Percentiles rank a stretch among this genome's conserved stretches.
phyloP scores from a whole-genome alignment of 2,888 invertebrate genomes.

The Dolichomitus sp. region DNA sequence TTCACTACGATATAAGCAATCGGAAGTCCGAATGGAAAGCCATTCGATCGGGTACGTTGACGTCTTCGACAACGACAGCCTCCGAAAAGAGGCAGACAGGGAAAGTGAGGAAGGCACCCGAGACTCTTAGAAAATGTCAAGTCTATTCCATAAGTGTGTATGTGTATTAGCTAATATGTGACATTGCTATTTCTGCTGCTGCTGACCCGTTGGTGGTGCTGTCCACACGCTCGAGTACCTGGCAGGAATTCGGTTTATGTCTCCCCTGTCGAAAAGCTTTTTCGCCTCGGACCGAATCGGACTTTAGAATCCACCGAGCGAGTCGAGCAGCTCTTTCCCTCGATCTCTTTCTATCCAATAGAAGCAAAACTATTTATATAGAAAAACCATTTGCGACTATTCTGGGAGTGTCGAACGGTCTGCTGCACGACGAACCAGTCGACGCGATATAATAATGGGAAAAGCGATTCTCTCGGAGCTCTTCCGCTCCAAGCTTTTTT shows the following conservation, averaged over 20 bases:
- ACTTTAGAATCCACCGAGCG: conserved; percentile 30
- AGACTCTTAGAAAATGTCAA: conserved; percentile 57
- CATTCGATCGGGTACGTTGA: conserved; percentile 49
- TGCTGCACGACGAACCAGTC: conserved; percentile 18
- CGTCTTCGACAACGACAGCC: conserved; percentile 45
- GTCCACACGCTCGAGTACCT: conserved; percentile 24
- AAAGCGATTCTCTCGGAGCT: conserved; percentile 34
- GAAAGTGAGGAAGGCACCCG: neutral
- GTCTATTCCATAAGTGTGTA: conserved; percentile 33
- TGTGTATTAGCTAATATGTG: conserved; percentile 24
- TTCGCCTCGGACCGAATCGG: conserved; percentile 24
- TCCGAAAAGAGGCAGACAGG: neutral
- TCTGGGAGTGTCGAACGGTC: conserved; percentile 23
- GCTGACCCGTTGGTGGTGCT: neutral
- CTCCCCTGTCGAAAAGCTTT: conserved; percentile 38
- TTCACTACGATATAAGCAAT: conserved; percentile 76
- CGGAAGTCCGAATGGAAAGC: conserved; percentile 70
- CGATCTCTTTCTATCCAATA: conserved; percentile 2
- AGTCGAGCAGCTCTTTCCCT: neutral
- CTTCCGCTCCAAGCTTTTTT: conserved; percentile 30
- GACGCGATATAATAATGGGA: conserved; percentile 46
- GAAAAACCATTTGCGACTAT: conserved; percentile 43
- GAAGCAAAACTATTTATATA: conserved; percentile 44
- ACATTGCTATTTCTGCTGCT: neutral
- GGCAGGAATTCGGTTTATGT: conserved; percentile 52